phyloP scores from a whole-genome alignment of 2,797 vertebrate species.

The Chiloscyllium punctatum region DNA sequence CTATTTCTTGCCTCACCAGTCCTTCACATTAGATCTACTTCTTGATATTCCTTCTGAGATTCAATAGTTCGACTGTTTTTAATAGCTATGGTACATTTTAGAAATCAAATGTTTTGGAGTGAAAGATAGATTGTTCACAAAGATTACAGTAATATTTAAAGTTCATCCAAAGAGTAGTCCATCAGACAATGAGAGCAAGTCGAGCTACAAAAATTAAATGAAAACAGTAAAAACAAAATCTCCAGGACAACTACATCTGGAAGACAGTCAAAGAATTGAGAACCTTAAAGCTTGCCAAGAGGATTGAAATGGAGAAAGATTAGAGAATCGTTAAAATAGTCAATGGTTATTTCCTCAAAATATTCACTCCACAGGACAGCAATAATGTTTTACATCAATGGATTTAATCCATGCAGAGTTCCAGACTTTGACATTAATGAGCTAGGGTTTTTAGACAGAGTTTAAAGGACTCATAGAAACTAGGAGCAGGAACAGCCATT shows the following conservation, averaged over 20 bases:
- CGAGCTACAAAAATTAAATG: background rate
- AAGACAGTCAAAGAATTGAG: background rate
- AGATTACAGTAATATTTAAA: background rate
- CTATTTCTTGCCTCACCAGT: background rate
- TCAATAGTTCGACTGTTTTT: background rate
- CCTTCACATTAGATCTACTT: background rate
- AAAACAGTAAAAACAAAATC: background rate
- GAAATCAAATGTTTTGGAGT: background rate
- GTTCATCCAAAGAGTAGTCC: background rate
- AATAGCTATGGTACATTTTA: background rate
- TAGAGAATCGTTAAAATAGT: background rate
- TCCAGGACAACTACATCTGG: no score
- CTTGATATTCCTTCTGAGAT: background rate
- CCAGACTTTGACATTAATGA: background rate
- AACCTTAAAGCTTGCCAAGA: background rate
- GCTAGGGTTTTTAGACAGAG: background rate
- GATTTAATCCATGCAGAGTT: constrained; percentile 4
- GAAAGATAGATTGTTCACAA: background rate
- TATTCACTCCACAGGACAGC: background rate
- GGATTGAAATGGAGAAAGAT: background rate
- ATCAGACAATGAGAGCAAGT: background rate
- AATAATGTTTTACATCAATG: background rate
- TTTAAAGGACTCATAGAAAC: background rate
- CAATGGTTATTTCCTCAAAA: constrained; percentile 10
- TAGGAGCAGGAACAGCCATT: no score